Percentiles rank a stretch among this genome's conserved stretches.
These are phyloP conservation scores for Drosophila obscura DNA, from an alignment of 1,140 invertebrate species.

Conservation along the genomic window DNA sequence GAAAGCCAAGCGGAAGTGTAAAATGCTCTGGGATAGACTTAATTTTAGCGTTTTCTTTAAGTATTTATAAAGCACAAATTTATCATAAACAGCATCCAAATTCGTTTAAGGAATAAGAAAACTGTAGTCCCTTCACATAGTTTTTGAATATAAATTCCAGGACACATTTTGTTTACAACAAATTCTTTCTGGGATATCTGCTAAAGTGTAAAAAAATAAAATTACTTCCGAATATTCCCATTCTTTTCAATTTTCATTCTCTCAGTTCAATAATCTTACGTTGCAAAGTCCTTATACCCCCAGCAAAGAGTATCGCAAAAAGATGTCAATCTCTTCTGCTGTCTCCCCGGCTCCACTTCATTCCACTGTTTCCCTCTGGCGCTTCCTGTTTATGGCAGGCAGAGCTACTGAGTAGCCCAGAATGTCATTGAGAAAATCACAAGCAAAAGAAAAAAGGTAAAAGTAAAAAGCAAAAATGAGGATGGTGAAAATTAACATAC, in stretches of 20 bases:
- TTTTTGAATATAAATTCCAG: no score
- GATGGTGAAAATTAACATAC: conserved; percentile 47
- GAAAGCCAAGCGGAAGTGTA: no score
- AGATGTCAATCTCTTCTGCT: conserved; percentile 37
- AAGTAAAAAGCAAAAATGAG: conserved; percentile 10
- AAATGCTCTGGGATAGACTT: no score
- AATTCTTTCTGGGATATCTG: background rate
- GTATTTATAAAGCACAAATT: no score
- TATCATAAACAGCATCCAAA: no score
- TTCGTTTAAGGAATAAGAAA: no score
- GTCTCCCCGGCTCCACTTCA: background rate
- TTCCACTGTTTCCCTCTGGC: background rate
- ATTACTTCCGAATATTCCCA: no score
- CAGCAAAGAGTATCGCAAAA: conserved; percentile 32
- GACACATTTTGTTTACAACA: background rate
- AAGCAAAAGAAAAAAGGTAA: conserved; percentile 23
- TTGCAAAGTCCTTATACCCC: background rate
- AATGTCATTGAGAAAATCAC: conserved; percentile 33
- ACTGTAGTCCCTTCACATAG: background rate
- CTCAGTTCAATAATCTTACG: background rate
- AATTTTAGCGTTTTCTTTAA: no score
- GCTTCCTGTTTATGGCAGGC: conserved; percentile 44
- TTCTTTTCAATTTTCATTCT: no score
- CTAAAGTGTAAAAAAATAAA: no score
- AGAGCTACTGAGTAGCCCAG: conserved; percentile 35